phyloP scores from a whole-genome alignment of 2,113 vertebrate species.

The Mormoops blainvillei region DNA sequence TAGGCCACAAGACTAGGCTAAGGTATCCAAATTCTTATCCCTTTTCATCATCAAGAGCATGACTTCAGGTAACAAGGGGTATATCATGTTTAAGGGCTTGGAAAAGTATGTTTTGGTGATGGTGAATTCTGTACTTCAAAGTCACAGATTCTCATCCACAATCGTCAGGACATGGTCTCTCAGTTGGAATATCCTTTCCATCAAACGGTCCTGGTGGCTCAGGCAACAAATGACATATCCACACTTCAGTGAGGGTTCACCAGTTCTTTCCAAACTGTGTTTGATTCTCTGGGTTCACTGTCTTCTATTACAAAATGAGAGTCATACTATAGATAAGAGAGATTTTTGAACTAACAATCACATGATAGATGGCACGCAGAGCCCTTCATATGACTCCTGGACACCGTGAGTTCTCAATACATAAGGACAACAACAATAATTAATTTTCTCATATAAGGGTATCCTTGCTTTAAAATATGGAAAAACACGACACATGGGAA shows the following conservation, averaged over 20 bases:
- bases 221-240: background rate
- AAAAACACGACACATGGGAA: background rate
- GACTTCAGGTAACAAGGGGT: background rate
- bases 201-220: background rate
- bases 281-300: background rate
- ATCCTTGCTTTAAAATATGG: background rate
- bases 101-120: background rate
- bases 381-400: background rate
- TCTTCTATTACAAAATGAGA: background rate
- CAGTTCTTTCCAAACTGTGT: background rate
- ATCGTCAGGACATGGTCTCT: background rate
- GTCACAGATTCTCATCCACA: background rate
- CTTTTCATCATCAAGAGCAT: background rate
- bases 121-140: background rate
- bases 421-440: background rate
- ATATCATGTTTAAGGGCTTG: fast-evolving
- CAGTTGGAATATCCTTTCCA: background rate
- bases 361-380: background rate
- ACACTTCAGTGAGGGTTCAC: background rate
- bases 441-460: background rate
- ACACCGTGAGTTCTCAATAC: background rate
- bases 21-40: background rate
- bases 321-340: background rate
- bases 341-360: background rate
- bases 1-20: background rate